Evolutionary conservation across 2,888 invertebrate genomes (phyloP).

Genomic region (Callinectes sapidus): DNA sequence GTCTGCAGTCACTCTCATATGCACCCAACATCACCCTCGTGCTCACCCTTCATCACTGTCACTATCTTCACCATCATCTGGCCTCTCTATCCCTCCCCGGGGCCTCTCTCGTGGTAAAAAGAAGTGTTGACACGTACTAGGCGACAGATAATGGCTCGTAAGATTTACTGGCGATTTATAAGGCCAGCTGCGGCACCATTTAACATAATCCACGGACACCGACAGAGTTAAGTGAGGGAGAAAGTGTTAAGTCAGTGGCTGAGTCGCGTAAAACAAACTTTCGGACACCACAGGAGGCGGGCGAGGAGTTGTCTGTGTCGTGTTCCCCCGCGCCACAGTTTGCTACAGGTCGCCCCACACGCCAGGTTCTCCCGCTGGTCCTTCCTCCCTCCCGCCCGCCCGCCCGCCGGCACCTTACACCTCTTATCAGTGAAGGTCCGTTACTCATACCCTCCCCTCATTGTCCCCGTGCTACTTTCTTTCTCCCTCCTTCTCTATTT

Average conservation of each 20-base stretch:
- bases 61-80: neutral
- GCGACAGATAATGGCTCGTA: constrained; percentile 38
- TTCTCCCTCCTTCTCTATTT: neutral
- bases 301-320: neutral
- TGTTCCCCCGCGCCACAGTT: neutral
- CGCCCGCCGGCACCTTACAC: neutral
- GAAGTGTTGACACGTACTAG: constrained; percentile 37
- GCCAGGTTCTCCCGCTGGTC: neutral
- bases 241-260: neutral
- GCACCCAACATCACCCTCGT: constrained; percentile 16
- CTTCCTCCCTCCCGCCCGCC: neutral
- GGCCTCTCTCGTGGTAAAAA: neutral
- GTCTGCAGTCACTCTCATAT: constrained; percentile 24
- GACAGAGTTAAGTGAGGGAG: neutral
- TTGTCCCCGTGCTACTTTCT: neutral
- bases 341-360: neutral
- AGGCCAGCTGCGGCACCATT: neutral
- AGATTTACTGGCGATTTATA: constrained; percentile 45
- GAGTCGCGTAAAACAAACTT: neutral
- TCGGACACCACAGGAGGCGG: neutral
- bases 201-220: constrained; percentile 36
- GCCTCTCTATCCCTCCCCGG: neutral
- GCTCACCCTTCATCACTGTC: constrained; percentile 13
- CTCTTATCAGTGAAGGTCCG: neutral
- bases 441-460: neutral